These are phyloP conservation scores for Hipposideros larvatus DNA, from an alignment of 2,797 vertebrate species.

Conservation along the genomic window DNA sequence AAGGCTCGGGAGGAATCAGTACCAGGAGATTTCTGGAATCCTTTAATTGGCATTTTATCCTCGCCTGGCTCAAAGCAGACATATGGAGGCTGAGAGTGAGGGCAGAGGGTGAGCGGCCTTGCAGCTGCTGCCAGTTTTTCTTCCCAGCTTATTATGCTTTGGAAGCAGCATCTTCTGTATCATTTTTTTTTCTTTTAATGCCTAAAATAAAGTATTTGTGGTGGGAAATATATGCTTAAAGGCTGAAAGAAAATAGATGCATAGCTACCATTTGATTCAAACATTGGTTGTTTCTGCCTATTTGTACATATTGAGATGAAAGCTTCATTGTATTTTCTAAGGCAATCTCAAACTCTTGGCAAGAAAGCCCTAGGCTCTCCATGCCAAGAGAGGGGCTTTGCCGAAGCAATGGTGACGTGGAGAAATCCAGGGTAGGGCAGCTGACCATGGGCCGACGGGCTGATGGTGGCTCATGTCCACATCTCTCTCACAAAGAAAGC, in stretches of 20 bases:
- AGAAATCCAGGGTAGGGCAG: neutral
- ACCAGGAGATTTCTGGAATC: constrained; percentile 61
- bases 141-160: neutral
- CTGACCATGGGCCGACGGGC: neutral
- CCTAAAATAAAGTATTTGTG: neutral
- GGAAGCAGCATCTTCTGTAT: neutral
- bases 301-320: neutral
- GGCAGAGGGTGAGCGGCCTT: neutral
- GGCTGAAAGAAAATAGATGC: constrained; percentile 40
- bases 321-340: neutral
- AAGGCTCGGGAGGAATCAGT: constrained; percentile 56
- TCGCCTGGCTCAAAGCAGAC: constrained; percentile 41
- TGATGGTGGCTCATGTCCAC: neutral
- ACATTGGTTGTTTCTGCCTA: constrained; percentile 25
- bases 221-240: constrained; percentile 48
- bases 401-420: rapidly evolving
- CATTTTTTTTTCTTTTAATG: neutral
- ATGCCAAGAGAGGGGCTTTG: neutral
- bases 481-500: neutral
- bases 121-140: neutral
- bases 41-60: constrained; percentile 63
- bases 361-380: neutral
- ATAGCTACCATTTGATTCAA: neutral
- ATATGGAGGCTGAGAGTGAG: neutral
- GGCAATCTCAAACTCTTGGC: constrained; percentile 40